A percentile compares a stretch with the other conserved stretches of the same genome.
Evolutionary conservation across 2,797 vertebrate species (phyloP).

Genomic region (Smutsia gigantea): DNA sequence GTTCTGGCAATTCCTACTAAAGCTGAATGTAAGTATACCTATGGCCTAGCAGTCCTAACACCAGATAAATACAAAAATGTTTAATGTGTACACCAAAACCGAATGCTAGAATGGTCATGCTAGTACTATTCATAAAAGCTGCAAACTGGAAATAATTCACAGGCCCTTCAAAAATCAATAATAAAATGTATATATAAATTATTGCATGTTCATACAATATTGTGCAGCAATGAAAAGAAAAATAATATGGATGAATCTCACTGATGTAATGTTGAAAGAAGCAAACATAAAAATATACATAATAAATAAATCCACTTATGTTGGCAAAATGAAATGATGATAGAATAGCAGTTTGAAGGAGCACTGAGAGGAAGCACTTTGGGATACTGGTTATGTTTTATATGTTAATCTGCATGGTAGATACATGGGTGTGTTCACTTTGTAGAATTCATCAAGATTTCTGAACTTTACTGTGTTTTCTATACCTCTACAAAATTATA

Average conservation of each 20-base stretch:
- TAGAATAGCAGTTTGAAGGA: background rate
- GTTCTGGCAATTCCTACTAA: background rate
- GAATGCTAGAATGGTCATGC: background rate
- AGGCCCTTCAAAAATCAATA: background rate
- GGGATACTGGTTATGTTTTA: background rate
- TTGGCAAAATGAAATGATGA: background rate
- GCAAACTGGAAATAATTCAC: background rate
- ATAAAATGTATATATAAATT: background rate
- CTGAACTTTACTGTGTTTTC: background rate
- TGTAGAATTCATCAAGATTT: background rate
- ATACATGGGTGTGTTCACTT: background rate
- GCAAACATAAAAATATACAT: background rate
- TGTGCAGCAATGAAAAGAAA: background rate
- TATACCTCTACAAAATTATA: background rate
- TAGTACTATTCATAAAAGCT: background rate
- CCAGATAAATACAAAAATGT: background rate
- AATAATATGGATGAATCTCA: background rate
- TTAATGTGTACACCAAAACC: background rate
- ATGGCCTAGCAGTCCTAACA: background rate
- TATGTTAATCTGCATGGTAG: background rate
- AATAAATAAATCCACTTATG: background rate
- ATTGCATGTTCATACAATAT: background rate
- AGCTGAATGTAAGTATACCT: background rate
- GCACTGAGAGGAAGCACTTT: background rate
- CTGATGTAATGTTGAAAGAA: background rate